These are phyloP conservation scores for Aspidiotus rigidus DNA, from an alignment of 2,888 invertebrate genomes.

Conservation along the genomic window DNA sequence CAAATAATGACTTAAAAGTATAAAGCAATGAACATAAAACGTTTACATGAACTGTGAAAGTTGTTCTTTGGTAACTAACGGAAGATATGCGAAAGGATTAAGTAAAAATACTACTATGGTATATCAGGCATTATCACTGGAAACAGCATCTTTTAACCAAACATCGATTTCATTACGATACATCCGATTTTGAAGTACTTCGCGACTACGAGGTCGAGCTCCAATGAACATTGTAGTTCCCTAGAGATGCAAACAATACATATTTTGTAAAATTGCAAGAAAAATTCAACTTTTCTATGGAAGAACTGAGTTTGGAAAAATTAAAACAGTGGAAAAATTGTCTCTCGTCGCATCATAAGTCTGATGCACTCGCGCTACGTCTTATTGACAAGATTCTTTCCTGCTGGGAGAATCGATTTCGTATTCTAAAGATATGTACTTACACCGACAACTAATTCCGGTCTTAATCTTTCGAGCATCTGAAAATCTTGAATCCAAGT, in stretches of 20 bases:
- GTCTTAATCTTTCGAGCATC: conserved; percentile 47
- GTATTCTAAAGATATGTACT: background rate
- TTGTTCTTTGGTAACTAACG: too few relatives aligned
- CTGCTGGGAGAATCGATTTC: background rate
- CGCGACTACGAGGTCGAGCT: conserved; percentile 62
- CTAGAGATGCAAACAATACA: conserved; percentile 40
- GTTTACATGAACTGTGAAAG: too few relatives aligned
- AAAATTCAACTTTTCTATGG: background rate
- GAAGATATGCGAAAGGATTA: too few relatives aligned
- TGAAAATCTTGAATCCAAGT: conserved; percentile 49
- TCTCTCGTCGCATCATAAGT: too few relatives aligned
- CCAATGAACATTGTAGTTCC: conserved; percentile 61
- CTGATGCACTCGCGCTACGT: too few relatives aligned
- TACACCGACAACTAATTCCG: conserved; percentile 46
- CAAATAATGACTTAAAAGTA: too few relatives aligned
- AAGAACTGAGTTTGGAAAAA: too few relatives aligned
- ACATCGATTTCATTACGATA: conserved; percentile 63
- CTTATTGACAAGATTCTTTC: background rate
- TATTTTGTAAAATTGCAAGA: background rate
- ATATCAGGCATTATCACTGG: conserved; percentile 26
- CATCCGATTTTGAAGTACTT: conserved; percentile 67
- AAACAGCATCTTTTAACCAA: conserved; percentile 58
- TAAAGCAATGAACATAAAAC: too few relatives aligned
- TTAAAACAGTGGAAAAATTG: too few relatives aligned
- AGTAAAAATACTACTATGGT: too few relatives aligned